phyloP scores from a whole-genome alignment of 2,888 invertebrate genomes.

The Camptogramma bilineatum region DNA sequence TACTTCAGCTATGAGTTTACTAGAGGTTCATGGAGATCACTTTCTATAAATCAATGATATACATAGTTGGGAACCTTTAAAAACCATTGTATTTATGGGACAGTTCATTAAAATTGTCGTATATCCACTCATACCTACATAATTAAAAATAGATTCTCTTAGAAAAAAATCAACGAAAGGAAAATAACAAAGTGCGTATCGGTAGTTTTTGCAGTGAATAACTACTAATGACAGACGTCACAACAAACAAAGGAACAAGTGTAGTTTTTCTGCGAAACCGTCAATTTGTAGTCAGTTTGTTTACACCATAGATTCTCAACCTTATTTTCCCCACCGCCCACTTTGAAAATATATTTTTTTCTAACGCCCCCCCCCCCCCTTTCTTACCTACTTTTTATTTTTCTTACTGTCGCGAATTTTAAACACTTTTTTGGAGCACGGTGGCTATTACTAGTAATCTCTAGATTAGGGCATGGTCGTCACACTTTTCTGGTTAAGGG shows the following conservation, averaged over 20 bases:
- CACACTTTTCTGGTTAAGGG: no score
- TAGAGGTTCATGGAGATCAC: background rate
- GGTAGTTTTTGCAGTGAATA: background rate
- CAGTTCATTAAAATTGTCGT: background rate
- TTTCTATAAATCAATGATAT: background rate
- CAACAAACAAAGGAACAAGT: conserved; percentile 2
- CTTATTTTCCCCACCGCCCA: no score
- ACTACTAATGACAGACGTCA: conserved; percentile 5
- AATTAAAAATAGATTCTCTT: no score
- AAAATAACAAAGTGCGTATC: background rate
- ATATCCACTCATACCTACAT: background rate
- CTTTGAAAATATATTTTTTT: no score
- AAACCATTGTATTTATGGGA: background rate
- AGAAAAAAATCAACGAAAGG: background rate
- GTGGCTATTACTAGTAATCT: no score
- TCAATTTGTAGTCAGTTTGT: conserved; percentile 16
- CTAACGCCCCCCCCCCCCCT: no score
- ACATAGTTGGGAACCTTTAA: background rate
- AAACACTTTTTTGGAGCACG: no score
- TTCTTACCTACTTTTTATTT: no score
- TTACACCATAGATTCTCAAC: no score
- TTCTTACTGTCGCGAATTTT: no score
- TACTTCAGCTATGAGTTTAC: conserved; percentile 19
- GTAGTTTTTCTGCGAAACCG: conserved; percentile 10
- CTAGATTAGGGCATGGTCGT: no score